phyloP scores from a whole-genome alignment of 2,888 invertebrate genomes.

The Drosophila picticornis region DNA sequence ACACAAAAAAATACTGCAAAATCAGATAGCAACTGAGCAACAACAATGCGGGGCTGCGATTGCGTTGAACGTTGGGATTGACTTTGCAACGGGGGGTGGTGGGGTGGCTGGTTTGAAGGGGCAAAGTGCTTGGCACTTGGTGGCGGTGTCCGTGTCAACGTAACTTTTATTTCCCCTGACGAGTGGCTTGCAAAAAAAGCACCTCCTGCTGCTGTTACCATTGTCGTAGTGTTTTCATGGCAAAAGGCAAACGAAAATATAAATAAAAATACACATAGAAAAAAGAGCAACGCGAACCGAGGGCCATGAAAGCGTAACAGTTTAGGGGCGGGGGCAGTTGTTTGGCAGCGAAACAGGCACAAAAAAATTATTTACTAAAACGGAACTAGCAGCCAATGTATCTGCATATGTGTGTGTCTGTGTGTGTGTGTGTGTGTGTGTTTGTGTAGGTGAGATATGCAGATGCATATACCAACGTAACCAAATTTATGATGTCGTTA shows the following conservation, averaged over 20 bases:
- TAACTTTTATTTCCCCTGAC: slow-evolving; percentile 77
- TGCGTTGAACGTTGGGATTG: slow-evolving; percentile 50
- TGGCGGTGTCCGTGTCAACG: slow-evolving; percentile 75
- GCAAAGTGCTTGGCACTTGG: slow-evolving; percentile 70
- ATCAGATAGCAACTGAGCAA: slow-evolving; percentile 48
- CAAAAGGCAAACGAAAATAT: slow-evolving; percentile 34
- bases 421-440: slow-evolving; percentile 9
- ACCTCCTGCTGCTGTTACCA: slow-evolving; percentile 27
- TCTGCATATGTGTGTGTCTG: slow-evolving; percentile 25
- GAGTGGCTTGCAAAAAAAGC: slow-evolving; percentile 45
- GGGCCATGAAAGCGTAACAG: slow-evolving; percentile 66
- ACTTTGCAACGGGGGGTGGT: slow-evolving; percentile 4
- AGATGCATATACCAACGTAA: slow-evolving; percentile 50
- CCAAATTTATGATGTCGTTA: slow-evolving; percentile 80
- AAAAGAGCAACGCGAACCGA: slow-evolving; percentile 31
- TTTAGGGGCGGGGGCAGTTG: slow-evolving; percentile 52
- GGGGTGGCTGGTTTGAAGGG: neutral
- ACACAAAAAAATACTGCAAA: slow-evolving; percentile 26
- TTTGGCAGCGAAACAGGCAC: slow-evolving; percentile 9
- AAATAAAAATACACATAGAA: neutral
- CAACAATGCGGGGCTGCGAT: slow-evolving; percentile 36
- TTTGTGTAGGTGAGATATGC: slow-evolving; percentile 55
- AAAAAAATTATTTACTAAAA: slow-evolving; percentile 64
- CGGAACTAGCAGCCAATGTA: slow-evolving; percentile 63
- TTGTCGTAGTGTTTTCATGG: slow-evolving; percentile 73